Percentiles rank a stretch among this genome's conserved stretches.
Conservation (phyloP, 2,888 invertebrate species). For the Mamestra brassicae region DNA sequence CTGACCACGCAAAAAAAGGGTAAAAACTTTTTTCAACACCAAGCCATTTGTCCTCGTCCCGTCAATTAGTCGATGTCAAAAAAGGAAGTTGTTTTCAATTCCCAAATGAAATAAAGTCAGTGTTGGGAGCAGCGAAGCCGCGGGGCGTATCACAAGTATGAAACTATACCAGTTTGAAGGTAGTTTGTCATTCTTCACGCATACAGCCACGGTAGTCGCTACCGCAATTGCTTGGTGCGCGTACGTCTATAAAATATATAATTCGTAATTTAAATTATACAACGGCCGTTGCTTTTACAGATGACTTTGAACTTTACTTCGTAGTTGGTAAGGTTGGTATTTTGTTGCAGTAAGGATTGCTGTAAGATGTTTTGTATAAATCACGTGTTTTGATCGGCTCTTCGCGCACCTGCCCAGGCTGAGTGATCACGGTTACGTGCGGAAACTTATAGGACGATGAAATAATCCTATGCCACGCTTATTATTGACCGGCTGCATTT, state of each 20-base stretch:
- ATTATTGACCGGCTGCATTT: slow-evolving; percentile 60
- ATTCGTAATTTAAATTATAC: slow-evolving; percentile 60
- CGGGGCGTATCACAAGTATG: slow-evolving; percentile 57
- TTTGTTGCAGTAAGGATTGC: slow-evolving; percentile 4
- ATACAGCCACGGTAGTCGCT: slow-evolving; percentile 76
- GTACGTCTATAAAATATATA: slow-evolving; percentile 74
- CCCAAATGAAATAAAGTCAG: slow-evolving; percentile 44
- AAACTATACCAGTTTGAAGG: slow-evolving; percentile 73
- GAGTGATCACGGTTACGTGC: slow-evolving; percentile 79
- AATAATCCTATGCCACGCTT: slow-evolving; percentile 67
- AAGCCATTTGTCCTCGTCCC: slow-evolving; percentile 54
- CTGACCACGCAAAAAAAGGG: not conserved
- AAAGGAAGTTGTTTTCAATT: slow-evolving; percentile 57
- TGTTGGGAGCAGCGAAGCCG: slow-evolving; percentile 41
- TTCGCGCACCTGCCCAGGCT: slow-evolving; percentile 79
- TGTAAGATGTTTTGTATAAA: slow-evolving; percentile 63
- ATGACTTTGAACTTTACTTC: slow-evolving; percentile 31
- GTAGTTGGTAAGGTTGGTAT: slow-evolving; percentile 22
- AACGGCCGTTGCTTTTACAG: slow-evolving; percentile 22
- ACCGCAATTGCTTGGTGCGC: slow-evolving; percentile 76
- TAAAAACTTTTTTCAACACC: slow-evolving; percentile 26
- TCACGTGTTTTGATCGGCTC: slow-evolving; percentile 66
- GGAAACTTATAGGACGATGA: slow-evolving; percentile 72
- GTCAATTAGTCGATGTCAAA: slow-evolving; percentile 56
- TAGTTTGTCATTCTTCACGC: slow-evolving; percentile 80